phyloP scores from a whole-genome alignment of 2,888 invertebrate species.

The Drosophila parthenogenetica region DNA sequence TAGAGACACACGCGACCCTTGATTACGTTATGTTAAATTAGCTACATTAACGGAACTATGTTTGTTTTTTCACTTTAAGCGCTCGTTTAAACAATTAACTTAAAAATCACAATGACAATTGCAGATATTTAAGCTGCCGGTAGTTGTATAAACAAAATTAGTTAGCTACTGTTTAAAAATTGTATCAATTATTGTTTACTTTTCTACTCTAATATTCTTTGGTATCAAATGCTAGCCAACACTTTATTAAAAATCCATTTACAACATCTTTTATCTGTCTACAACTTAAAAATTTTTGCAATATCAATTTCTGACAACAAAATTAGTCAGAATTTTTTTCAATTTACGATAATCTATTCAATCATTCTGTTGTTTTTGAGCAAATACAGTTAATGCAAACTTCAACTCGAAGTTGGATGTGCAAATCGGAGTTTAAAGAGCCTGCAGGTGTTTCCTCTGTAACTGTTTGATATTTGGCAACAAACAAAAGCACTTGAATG shows the following conservation, averaged over 20 bases:
- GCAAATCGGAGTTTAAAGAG: neutral
- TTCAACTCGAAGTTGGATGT: slow-evolving; percentile 9
- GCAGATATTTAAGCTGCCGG: slow-evolving; percentile 22
- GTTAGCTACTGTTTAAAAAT: slow-evolving; percentile 8
- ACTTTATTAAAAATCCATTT: neutral
- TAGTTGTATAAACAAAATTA: slow-evolving; percentile 20
- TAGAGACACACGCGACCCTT: slow-evolving; percentile 10
- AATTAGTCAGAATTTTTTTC: slow-evolving; percentile 25
- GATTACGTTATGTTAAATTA: slow-evolving; percentile 64
- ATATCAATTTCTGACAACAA: neutral
- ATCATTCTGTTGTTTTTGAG: slow-evolving; percentile 17
- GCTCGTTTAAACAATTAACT: slow-evolving; percentile 23
- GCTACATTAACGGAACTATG: slow-evolving; percentile 17
- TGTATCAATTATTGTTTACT: too few species aligned
- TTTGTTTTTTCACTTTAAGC: slow-evolving; percentile 23
- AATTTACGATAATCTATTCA: neutral
- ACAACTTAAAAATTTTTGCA: neutral
- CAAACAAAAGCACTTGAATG: slow-evolving; percentile 16
- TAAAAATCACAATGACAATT: neutral
- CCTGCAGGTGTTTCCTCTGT: slow-evolving; percentile 34
- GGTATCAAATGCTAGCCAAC: too few species aligned
- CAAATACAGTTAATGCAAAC: slow-evolving; percentile 8
- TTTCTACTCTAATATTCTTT: too few species aligned
- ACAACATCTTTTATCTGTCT: neutral
- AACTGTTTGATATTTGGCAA: slow-evolving; percentile 27